phyloP scores from a whole-genome alignment of 1,140 invertebrate genomes.

The Neodiprion lecontei region DNA sequence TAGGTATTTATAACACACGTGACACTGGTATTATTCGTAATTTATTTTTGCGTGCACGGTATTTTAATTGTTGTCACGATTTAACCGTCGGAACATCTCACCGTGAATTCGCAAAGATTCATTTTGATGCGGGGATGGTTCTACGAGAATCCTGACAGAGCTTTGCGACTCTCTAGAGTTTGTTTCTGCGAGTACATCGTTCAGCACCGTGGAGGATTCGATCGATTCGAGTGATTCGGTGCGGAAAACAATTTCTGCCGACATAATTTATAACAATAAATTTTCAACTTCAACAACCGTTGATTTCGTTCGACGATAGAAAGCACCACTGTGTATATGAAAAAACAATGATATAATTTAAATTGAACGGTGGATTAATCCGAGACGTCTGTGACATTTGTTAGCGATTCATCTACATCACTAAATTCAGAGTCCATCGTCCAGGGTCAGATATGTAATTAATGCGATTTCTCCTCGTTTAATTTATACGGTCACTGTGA shows the following conservation, averaged over 20 bases:
- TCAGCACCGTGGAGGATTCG: neutral
- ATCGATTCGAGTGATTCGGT: neutral
- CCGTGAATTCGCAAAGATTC: neutral
- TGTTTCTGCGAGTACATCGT: neutral
- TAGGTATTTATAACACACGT: neutral
- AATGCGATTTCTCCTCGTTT: no score
- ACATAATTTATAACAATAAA: no score
- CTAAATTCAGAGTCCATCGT: no score
- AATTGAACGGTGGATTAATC: no score
- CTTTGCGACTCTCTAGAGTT: neutral
- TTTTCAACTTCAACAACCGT: no score
- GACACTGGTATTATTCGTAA: neutral
- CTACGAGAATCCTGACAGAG: neutral
- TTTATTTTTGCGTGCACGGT: neutral
- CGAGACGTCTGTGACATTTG: no score
- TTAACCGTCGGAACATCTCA: neutral
- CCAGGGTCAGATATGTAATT: no score
- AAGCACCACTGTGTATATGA: no score
- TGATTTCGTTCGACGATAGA: no score
- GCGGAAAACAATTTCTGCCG: neutral
- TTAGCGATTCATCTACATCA: no score
- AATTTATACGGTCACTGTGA: no score
- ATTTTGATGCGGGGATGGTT: neutral
- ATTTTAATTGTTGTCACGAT: neutral
- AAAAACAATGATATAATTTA: no score